Conservation (phyloP, 2,888 invertebrate species). For the Cacoxenus indagator region DNA sequence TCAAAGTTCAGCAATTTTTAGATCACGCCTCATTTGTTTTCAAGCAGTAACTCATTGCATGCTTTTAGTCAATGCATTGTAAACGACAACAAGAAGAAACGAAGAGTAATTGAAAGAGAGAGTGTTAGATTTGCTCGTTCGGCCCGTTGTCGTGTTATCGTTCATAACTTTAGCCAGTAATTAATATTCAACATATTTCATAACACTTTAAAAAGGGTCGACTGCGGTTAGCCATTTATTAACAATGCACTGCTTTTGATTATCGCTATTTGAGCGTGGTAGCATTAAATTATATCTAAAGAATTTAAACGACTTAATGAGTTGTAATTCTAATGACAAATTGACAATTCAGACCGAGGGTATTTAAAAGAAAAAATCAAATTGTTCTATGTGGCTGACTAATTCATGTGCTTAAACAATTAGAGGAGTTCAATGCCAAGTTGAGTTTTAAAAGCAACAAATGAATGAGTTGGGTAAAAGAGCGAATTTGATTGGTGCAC, state of each 20-base stretch:
- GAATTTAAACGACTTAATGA: constrained; percentile 37
- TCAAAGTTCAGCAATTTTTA: too few species aligned
- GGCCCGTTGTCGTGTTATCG: too few species aligned
- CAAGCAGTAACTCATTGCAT: constrained; percentile 46
- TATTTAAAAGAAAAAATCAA: neutral
- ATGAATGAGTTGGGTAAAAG: neutral
- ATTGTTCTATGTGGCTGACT: too few species aligned
- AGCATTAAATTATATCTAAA: neutral
- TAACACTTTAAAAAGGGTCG: constrained; percentile 43
- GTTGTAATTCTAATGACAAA: constrained; percentile 38
- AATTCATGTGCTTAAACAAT: neutral
- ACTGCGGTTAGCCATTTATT: constrained; percentile 7
- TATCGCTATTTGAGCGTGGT: constrained; percentile 15
- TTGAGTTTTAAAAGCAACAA: neutral
- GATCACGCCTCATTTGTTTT: constrained; percentile 36
- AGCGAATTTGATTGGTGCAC: too few species aligned
- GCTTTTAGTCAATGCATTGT: constrained; percentile 39
- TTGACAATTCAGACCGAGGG: constrained; percentile 22
- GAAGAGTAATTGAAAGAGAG: neutral
- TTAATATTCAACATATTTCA: constrained; percentile 43
- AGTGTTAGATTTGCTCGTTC: too few species aligned
- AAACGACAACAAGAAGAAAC: neutral
- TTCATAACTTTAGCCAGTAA: constrained; percentile 32
- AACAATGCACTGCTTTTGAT: constrained; percentile 29
- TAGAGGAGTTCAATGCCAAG: neutral